Base-by-base conservation (phyloP, 2,888 invertebrate genomes). In the Thera britannica region DNA sequence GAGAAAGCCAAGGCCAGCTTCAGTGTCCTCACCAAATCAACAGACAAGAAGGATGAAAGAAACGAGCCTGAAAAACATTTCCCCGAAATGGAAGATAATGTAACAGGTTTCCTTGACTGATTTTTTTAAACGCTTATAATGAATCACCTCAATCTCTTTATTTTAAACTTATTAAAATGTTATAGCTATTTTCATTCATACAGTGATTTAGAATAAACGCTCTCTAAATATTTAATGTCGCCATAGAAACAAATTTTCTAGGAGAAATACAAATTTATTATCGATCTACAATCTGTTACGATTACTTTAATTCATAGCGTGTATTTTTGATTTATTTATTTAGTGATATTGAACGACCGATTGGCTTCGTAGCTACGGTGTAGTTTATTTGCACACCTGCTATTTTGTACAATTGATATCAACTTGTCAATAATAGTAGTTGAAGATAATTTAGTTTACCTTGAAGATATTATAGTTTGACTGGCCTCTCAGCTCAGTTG, bases 31-130 rank as follows among this genome's bases (percentile, higher is more conserved):
- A 58, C 51, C 11, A 54, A 69, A 6, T 6, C 58, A 3, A 34
- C 12, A 12, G 57, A 65, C 2, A 51, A 64, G 4, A 51, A 58
- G 2, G 68, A 73, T 1, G 65, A 74, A 57, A 49, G 68, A 0
- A 65, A 61, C 11, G 72, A 72, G 3, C 23, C 23, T 23, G 23
- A 23, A 23, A 23, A 23, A 23, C 23, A 23, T 23, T 23, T 23
- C 23, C 23, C 23, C 23, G 70, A 65, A 23, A 61, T 72, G 0
- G 64, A 70, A 11, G 74, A 76, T 56, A 73, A 76, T 36, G 54
- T 73, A 9, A 65, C 73, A 48, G 74, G 71, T 56, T 79, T 77
- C 65, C 67, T 77, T 2, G 76, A 77, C 59, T 78, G 36, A 75
- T 56, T 35, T 62, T 48, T 38, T 49, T 46, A 9, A 62, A 23